These are phyloP conservation scores for Zaprionus taronus DNA, from an alignment of 1,140 invertebrate species.

Conservation along the genomic window DNA sequence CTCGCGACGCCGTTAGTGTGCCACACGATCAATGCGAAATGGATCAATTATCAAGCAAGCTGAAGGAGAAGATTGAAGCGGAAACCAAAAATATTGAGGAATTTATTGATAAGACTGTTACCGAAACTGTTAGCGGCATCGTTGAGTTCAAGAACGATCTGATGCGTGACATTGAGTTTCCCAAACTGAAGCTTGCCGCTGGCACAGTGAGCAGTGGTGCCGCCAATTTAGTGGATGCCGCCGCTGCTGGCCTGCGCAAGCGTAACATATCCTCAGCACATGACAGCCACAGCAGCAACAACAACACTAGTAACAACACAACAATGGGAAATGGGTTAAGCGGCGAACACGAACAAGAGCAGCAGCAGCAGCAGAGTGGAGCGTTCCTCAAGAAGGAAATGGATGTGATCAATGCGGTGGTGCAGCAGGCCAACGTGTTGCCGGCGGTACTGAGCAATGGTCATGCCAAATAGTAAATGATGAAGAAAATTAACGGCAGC, in stretches of 20 bases:
- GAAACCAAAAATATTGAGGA: constrained; percentile 84
- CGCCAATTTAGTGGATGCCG: constrained; percentile 43
- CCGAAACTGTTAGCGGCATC: constrained; percentile 83
- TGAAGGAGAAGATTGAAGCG: constrained; percentile 83
- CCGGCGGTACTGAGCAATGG: constrained; percentile 84
- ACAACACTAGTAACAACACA: constrained; percentile 18
- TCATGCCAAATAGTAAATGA: constrained; percentile 81
- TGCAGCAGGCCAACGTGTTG: constrained; percentile 78
- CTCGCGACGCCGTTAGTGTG: constrained; percentile 76
- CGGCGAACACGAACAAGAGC: constrained; percentile 28
- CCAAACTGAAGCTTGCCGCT: constrained; percentile 63
- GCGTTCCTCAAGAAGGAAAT: constrained; percentile 83
- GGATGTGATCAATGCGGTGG: constrained; percentile 82
- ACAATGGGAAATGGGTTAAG: neutral
- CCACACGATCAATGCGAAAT: constrained; percentile 83
- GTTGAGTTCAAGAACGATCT: constrained; percentile 84
- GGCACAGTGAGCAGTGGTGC: constrained; percentile 50
- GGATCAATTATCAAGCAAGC: constrained; percentile 82
- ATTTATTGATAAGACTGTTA: constrained; percentile 84
- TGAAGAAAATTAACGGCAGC: constrained; percentile 12
- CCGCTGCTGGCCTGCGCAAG: constrained; percentile 57
- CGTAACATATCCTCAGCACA: constrained; percentile 66
- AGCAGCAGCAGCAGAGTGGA: constrained; percentile 63
- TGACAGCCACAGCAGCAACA: constrained; percentile 50
- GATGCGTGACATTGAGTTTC: constrained; percentile 80